These are phyloP conservation scores for Pandion haliaetus DNA, from an alignment of 2,113 vertebrate species.

Conservation along the genomic window DNA sequence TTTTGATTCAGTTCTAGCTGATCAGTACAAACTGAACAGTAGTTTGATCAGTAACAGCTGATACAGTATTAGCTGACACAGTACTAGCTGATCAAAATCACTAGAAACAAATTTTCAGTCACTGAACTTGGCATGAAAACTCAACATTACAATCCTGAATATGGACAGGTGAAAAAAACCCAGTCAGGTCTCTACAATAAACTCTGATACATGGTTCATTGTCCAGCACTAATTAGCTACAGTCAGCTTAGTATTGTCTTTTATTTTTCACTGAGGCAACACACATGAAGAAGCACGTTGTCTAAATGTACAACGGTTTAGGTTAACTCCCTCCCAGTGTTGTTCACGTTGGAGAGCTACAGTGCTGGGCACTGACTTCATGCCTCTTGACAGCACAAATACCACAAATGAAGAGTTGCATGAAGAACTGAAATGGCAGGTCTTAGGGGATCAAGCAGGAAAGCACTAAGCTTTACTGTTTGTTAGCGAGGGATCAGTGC, in stretches of 20 bases:
- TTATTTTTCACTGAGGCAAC: neutral
- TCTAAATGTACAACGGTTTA: neutral
- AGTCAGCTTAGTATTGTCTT: neutral
- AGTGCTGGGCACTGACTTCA: neutral
- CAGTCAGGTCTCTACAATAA: neutral
- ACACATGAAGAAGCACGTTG: neutral
- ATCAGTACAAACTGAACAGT: neutral
- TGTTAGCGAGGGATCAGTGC: constrained; percentile 44
- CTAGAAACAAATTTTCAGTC: neutral
- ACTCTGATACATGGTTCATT: neutral
- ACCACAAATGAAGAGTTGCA: neutral
- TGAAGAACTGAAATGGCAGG: constrained; percentile 22
- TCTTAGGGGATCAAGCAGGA: neutral
- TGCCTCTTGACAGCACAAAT: neutral
- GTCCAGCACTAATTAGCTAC: neutral
- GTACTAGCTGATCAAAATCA: neutral
- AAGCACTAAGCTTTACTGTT: constrained; percentile 26
- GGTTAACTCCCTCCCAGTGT: neutral
- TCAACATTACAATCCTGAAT: neutral
- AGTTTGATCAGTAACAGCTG: neutral
- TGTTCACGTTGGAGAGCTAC: neutral
- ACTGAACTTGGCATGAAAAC: neutral
- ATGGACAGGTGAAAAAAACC: neutral
- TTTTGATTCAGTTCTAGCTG: neutral
- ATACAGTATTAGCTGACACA: neutral